A percentile compares a stretch with the other conserved stretches of the same genome.
Conservation (phyloP, 2,797 vertebrate species). For the Sebastiscus albofasciatus region DNA sequence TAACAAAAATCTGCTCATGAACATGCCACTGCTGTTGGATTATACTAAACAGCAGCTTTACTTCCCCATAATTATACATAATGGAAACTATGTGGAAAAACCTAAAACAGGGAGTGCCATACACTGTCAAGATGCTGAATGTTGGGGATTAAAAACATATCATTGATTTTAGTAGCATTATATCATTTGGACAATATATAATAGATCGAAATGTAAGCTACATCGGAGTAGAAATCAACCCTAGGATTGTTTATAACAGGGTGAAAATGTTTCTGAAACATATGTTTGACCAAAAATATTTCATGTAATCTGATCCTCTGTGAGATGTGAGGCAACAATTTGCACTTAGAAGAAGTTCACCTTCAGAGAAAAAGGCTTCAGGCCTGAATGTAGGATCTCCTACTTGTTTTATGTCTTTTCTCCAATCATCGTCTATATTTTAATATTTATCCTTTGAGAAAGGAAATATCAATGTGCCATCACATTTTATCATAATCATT, state of each 20-base stretch:
- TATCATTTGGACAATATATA: not conserved
- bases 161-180: not conserved
- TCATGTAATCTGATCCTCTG: constrained; percentile 14
- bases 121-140: not conserved
- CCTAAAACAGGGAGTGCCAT: not conserved
- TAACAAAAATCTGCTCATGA: not conserved
- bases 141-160: not conserved
- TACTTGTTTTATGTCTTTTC: constrained; percentile 29
- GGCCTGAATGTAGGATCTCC: constrained; percentile 62
- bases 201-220: not conserved
- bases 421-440: constrained; percentile 41
- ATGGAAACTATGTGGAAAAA: not conserved
- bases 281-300: constrained; percentile 49
- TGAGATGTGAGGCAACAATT: constrained; percentile 59
- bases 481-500: constrained; percentile 65
- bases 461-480: constrained; percentile 67
- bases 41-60: not conserved
- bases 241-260: not conserved
- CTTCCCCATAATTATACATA: not conserved
- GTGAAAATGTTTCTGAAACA: not conserved
- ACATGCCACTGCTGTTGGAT: not conserved
- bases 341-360: constrained; percentile 67
- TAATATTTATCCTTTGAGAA: constrained; percentile 49
- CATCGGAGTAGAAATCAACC: not conserved
- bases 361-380: constrained; percentile 29